Evolutionary conservation across 2,113 vertebrate genomes (phyloP).

Genomic region (Muntiacus muntjak): DNA sequence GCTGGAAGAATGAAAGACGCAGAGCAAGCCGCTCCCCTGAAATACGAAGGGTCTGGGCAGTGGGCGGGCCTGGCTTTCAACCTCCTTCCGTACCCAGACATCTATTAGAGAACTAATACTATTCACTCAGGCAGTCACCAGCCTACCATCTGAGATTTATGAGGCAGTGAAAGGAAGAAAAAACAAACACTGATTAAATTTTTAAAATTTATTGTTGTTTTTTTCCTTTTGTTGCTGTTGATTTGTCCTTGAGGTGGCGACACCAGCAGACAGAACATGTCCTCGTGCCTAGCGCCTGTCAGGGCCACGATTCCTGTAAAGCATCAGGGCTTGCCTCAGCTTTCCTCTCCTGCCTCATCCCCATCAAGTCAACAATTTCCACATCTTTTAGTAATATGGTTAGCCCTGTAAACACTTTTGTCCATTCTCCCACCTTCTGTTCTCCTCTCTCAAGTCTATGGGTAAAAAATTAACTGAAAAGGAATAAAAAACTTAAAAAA

Average conservation of each 20-base stretch:
- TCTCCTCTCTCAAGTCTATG: not conserved
- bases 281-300: slow-evolving; percentile 10
- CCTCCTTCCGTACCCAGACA: not conserved
- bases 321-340: slow-evolving; percentile 5
- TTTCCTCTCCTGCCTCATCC: not conserved
- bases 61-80: not conserved
- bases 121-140: not conserved
- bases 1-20: not conserved
- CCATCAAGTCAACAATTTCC: slow-evolving; percentile 31
- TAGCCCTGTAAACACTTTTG: slow-evolving; percentile 53
- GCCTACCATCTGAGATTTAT: not conserved
- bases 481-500: slow-evolving; percentile 34
- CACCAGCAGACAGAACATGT: slow-evolving; percentile 79
- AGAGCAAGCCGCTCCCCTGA: not conserved
- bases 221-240: slow-evolving; percentile 65
- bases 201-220: slow-evolving; percentile 71
- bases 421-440: not conserved
- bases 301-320: slow-evolving; percentile 16
- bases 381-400: slow-evolving; percentile 42
- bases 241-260: slow-evolving; percentile 92
- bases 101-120: not conserved
- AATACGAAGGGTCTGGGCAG: not conserved
- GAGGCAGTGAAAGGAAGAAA: slow-evolving; percentile 16
- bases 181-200: slow-evolving; percentile 50
- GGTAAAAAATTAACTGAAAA: slow-evolving; percentile 47